Evolutionary conservation across 2,113 vertebrate genomes (phyloP), one percentile per base, ranked within the genome.

Genomic region (Zosterops hypoxanthus): DNA sequence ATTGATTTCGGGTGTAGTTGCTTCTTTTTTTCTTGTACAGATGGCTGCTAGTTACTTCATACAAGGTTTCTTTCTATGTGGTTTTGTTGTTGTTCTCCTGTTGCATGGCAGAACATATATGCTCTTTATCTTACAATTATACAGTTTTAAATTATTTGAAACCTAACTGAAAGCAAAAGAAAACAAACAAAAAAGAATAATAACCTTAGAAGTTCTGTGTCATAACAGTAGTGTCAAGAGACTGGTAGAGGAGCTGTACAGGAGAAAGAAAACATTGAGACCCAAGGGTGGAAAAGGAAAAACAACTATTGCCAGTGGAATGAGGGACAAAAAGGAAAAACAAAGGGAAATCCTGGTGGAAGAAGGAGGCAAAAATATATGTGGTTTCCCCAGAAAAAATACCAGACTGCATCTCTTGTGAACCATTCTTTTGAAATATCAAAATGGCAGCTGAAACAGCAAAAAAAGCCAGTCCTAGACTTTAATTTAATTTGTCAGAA

Each of bases 1-100:
- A 11, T n/a, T 42, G 5, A 5, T 34, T 49, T 1, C 8, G 53
- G 49, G 1, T 1, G 3, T 61, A 14, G 1, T 39, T 36, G 3
- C 11, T 36, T 59, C 44, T 46, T 63, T 22, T 22, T 65, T 76
- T 36, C 19, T 80, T 76, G 4, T 49, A n/a, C 29, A 84, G 14
- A 42, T 4, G 53, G 6, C 3, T 57, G 24, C 34, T 46, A 31
- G 2, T 52, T 75, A 50, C 31, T 79, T 79, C 28, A 33, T 31
- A 56, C 4, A 46, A 46, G 3, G 1, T 1, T 3, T 12, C 19
- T 64, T 59, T 69, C 24, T 64, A 10, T 31, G 7, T 28, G 11
- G 11, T 64, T 52, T 61, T 66, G 5, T n/a, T 86, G 26, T 19
- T 55, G 6, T 44, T 49, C 59, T 46, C 7, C 16, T 59, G 8